Percentiles rank a stretch among this genome's conserved stretches.
Conservation (phyloP, 2,113 vertebrate species). For the Malurus cyaneus region DNA sequence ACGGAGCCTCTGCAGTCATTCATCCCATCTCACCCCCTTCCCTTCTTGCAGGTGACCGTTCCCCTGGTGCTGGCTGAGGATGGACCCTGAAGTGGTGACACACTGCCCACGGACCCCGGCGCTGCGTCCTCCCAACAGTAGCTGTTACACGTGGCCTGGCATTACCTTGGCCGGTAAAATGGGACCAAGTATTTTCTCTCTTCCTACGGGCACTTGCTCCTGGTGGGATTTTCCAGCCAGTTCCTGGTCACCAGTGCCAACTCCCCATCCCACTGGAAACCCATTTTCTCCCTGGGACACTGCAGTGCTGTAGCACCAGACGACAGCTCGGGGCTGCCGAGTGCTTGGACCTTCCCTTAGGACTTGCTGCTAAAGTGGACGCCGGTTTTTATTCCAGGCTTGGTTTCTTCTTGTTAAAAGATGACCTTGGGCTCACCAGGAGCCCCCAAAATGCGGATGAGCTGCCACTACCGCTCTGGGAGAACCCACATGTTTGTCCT, state of each 20-base stretch:
- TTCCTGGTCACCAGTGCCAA: neutral
- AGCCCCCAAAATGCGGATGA: neutral
- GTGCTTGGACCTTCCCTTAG: neutral
- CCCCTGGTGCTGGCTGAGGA: neutral
- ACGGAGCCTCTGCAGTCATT: rapidly evolving
- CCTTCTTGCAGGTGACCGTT: conserved; percentile 38
- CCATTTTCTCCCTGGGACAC: neutral
- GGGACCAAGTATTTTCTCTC: conserved; percentile 43
- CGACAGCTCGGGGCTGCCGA: neutral
- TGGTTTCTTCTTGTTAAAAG: neutral
- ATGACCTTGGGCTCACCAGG: neutral
- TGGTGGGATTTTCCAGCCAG: neutral
- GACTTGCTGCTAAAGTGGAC: neutral
- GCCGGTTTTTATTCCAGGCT: neutral
- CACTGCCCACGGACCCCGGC: rapidly evolving
- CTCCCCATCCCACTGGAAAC: neutral
- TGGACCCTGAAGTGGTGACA: neutral
- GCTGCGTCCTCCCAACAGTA: rapidly evolving
- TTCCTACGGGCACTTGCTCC: neutral
- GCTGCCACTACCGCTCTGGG: neutral
- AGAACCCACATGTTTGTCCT: neutral
- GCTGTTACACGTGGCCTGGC: neutral
- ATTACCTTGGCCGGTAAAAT: neutral
- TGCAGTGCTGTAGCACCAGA: neutral
- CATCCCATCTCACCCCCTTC: rapidly evolving